A percentile compares a stretch with the other conserved stretches of the same genome.
Evolutionary conservation across 2,113 vertebrate species (phyloP).

Genomic region (Hemicordylus capensis): DNA sequence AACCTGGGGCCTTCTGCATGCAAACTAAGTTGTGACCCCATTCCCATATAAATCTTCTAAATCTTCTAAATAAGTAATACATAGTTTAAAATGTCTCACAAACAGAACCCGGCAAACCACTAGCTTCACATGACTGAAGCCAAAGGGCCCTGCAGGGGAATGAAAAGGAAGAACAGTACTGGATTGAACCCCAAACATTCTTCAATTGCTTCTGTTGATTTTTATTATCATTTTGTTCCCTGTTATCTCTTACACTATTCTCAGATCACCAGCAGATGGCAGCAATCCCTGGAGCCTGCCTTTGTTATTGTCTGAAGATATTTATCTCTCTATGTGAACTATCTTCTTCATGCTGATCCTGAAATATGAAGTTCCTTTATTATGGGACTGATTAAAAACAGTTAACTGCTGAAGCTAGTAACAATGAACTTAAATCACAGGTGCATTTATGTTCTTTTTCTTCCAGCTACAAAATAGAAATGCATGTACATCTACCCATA

Average conservation of each 20-base stretch:
- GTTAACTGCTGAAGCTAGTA: not conserved
- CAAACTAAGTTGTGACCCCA: too few relatives aligned
- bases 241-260: not conserved
- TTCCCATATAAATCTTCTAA: too few relatives aligned
- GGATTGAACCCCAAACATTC: not conserved
- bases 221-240: not conserved
- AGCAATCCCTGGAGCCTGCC: conserved; percentile 51
- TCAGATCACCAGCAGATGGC: conserved; percentile 58
- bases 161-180: not conserved
- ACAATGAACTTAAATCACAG: not conserved
- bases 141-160: not conserved
- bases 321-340: not conserved
- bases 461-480: not conserved
- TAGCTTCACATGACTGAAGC: not conserved
- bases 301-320: not conserved
- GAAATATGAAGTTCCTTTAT: conserved; percentile 29
- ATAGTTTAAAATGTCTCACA: too few relatives aligned
- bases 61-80: too few relatives aligned
- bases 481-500: not conserved
- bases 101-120: not conserved
- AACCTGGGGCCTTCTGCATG: too few relatives aligned
- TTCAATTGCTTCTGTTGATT: not conserved
- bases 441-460: too few relatives aligned
- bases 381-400: not conserved
- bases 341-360: not conserved